Evolutionary conservation across 2,797 vertebrate species (phyloP).

Genomic region (Acestrorhynchus altus): DNA sequence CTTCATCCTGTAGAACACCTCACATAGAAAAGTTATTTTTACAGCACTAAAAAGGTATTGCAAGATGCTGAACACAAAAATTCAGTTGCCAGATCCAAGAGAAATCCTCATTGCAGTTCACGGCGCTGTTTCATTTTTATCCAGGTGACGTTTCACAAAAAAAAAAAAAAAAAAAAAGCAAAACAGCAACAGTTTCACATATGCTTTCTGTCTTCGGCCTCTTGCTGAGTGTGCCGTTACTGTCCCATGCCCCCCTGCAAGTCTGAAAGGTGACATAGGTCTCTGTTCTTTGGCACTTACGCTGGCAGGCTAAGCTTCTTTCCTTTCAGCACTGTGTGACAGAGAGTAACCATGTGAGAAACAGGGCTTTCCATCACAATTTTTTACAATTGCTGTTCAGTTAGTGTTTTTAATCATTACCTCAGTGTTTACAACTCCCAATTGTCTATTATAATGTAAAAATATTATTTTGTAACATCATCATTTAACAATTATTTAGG

Average conservation of each 20-base stretch:
- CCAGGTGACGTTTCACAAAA: conserved; percentile 70
- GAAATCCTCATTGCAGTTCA: conserved; percentile 81
- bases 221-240: conserved; percentile 81
- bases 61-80: conserved; percentile 94
- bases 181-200: conserved; percentile 78
- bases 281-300: conserved; percentile 81
- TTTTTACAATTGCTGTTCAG: not conserved
- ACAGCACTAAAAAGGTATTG: conserved; percentile 94
- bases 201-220: conserved; percentile 84
- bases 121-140: conserved; percentile 80
- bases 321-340: conserved; percentile 91
- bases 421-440: not conserved
- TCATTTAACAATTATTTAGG: too few relatives aligned
- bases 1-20: conserved; percentile 75
- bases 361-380: conserved; percentile 14
- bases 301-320: conserved; percentile 99
- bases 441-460: too few relatives aligned
- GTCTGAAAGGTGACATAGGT: conserved; percentile 83
- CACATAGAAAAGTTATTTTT: conserved; percentile 88
- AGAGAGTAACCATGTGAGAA: conserved; percentile 29
- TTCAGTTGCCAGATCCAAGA: conserved; percentile 71
- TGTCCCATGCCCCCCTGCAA: conserved; percentile 81
- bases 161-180: not conserved
- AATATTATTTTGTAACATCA: too few relatives aligned
- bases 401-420: not conserved